Conservation (phyloP, 2,113 vertebrate species). For the Lutjanus erythropterus region DNA sequence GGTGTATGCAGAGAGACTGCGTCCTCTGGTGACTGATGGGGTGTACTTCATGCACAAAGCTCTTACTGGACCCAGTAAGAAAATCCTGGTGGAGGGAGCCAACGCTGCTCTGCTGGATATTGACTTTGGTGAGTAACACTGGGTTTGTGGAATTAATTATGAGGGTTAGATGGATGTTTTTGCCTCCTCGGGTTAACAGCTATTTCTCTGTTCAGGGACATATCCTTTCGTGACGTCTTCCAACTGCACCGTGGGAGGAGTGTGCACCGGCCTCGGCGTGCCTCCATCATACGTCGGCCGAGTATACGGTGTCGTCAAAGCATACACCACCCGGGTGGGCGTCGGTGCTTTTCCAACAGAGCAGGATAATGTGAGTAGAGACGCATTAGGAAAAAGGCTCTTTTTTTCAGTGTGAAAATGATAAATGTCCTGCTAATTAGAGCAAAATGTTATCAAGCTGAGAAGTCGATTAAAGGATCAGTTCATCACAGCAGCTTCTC, state of each 20-base stretch:
- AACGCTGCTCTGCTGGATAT: conserved; percentile 89
- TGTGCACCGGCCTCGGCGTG: conserved; percentile 88
- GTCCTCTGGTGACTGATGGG: conserved; percentile 87
- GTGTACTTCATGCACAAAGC: conserved; percentile 89
- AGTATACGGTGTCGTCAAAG: conserved; percentile 89
- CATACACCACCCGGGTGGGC: conserved; percentile 87
- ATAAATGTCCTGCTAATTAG: not conserved
- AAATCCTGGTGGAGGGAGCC: conserved; percentile 89
- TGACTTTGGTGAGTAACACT: conserved; percentile 84
- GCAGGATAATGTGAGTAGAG: conserved; percentile 84
- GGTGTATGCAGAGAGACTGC: conserved; percentile 80
- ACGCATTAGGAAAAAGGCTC: not conserved
- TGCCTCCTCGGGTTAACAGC: not conserved
- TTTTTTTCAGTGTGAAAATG: not conserved
- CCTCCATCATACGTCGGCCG: conserved; percentile 84
- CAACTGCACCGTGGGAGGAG: conserved; percentile 88
- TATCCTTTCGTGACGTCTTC: conserved; percentile 90
- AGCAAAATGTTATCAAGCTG: not conserved
- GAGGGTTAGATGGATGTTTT: not conserved
- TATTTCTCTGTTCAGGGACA: conserved; percentile 74
- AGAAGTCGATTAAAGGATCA: not conserved
- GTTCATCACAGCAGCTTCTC: not conserved
- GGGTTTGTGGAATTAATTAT: not conserved
- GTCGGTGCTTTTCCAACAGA: conserved; percentile 89
- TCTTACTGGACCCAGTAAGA: conserved; percentile 86